Conservation (phyloP, 92 coral and sea anemone species). For the Micromussa lordhowensis region DNA sequence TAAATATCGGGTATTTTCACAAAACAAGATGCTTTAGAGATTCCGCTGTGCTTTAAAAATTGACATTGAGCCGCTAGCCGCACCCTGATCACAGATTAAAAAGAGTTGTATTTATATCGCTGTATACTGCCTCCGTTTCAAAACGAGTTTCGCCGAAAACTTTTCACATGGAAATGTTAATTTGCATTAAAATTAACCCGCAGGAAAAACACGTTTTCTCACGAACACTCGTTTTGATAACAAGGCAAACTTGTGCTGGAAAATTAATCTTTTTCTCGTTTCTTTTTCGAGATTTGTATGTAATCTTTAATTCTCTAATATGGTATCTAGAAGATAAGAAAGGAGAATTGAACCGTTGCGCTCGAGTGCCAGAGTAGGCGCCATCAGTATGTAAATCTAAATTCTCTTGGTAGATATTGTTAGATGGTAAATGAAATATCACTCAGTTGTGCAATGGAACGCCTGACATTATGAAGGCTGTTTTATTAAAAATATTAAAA, state of each 20-base stretch:
- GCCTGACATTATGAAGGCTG: background rate
- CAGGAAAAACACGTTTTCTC: no score
- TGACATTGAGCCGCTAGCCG: no score
- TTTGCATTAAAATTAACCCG: no score
- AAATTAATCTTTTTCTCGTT: no score
- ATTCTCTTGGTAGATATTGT: background rate
- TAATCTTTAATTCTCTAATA: background rate
- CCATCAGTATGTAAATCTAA: background rate
- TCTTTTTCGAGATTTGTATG: background rate
- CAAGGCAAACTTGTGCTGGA: no score
- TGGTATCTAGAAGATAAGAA: background rate
- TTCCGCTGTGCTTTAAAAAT: background rate
- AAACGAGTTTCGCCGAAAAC: no score
- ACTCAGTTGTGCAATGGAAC: background rate
- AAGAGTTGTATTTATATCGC: no score
- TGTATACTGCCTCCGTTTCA: no score
- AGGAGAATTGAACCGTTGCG: background rate
- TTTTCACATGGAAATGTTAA: no score
- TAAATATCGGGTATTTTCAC: background rate
- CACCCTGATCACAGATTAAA: no score
- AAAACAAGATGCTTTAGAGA: background rate
- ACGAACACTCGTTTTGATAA: no score
- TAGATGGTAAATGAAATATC: background rate
- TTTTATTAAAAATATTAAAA: background rate
- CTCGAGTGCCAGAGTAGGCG: background rate